Evolutionary conservation across 2,113 vertebrate species (phyloP).

Genomic region (Pelmatolapia mariae): DNA sequence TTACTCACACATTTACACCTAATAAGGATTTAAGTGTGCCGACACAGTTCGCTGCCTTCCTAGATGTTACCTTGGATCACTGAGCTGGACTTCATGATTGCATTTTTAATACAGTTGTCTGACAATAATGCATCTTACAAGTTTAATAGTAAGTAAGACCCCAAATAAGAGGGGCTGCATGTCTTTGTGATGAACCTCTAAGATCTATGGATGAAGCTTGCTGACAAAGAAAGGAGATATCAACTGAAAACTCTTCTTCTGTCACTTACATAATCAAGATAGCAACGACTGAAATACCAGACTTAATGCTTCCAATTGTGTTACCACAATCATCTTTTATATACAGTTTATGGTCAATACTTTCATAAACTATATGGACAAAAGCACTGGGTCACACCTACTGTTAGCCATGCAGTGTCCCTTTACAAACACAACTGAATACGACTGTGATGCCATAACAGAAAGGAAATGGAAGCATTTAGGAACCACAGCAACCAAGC

Average conservation of each 20-base stretch:
- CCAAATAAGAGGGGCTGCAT: not conserved
- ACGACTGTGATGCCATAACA: not conserved
- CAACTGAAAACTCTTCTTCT: not conserved
- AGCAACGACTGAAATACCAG: not conserved
- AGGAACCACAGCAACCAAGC: not conserved
- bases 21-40: not conserved
- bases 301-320: not conserved
- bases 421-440: not conserved
- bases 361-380: not conserved
- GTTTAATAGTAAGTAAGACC: not conserved
- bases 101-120: not conserved
- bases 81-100: not conserved
- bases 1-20: not conserved
- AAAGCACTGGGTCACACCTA: not conserved
- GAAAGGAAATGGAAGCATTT: not conserved
- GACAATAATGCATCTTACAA: not conserved
- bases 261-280: not conserved
- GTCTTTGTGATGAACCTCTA: not conserved
- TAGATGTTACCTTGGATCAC: not conserved
- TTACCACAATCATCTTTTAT: not conserved
- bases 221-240: not conserved
- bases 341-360: not conserved
- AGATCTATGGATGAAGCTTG: not conserved
- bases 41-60: not conserved
- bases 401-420: not conserved